A percentile compares a stretch with the other conserved stretches of the same genome.
Evolutionary conservation across 2,888 invertebrate species (phyloP).

Genomic region (Gnatocerus cornutus): DNA sequence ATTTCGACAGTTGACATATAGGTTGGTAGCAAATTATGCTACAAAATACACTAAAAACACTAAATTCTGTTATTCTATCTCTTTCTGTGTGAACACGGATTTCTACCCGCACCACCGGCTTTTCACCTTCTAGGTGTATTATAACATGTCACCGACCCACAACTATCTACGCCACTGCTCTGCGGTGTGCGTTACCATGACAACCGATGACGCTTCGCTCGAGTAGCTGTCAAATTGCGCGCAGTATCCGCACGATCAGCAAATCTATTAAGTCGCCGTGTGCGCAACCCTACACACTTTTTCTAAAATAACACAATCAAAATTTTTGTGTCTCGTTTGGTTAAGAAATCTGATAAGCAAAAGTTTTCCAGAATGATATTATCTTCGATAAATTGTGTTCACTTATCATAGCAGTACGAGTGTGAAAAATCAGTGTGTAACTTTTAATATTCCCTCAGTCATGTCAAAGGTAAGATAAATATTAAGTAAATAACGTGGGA

Average conservation of each 20-base stretch:
- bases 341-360: constrained; percentile 7
- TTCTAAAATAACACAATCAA: constrained; percentile 28
- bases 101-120: background rate
- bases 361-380: constrained; percentile 35
- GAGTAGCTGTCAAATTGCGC: constrained; percentile 40
- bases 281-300: constrained; percentile 50
- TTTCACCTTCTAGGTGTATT: no score
- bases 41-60: no score
- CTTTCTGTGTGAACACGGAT: no score
- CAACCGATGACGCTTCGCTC: constrained; percentile 21
- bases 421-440: constrained; percentile 11
- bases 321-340: constrained; percentile 17
- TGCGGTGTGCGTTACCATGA: constrained; percentile 18
- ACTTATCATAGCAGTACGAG: constrained; percentile 36
- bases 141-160: background rate
- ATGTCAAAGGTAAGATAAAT: constrained; percentile 44
- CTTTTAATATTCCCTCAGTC: constrained; percentile 18
- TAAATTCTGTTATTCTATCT: no score
- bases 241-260: constrained; percentile 38
- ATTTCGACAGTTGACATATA: no score
- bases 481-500: background rate
- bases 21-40: no score
- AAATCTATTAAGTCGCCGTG: constrained; percentile 50
- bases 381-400: constrained; percentile 33
- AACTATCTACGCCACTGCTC: constrained; percentile 19